Evolutionary conservation across 2,797 vertebrate genomes (phyloP), one percentile per base, ranked within the genome.

Genomic region (Pelobates cultripes): DNA sequence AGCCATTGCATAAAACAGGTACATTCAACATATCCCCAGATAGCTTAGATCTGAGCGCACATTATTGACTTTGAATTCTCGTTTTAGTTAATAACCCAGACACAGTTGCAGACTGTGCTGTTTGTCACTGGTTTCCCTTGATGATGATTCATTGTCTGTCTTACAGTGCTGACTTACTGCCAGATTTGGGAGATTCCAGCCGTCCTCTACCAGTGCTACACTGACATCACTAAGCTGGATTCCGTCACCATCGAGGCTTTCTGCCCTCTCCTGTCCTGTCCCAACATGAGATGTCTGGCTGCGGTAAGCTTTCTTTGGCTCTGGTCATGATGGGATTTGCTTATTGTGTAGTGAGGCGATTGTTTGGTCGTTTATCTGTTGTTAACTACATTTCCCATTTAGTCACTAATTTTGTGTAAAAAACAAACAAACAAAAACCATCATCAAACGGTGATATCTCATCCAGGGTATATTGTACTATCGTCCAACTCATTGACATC

Each of bases 151-250:
- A 55, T 79, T 84, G 77, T 60, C 17, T 40, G 3, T 45, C 17
- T 10, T 7, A 7, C 17, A 99, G 98, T 99, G 60, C 87, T 99
- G 87, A 97, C 93, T 85, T 94, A 97, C 76, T 98, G 97, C 76
- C 96, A 99, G 88, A 94, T 97, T 3, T 95, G 95, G 88, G 89
- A 86, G 70, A 91, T 98, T 77, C 89, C 96, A 7, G 91, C 96
- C 0, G 88, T 95, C 12, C 88, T 96, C 55, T 98, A 98, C 85
- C 92, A 95, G 90, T 97, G 97, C 78, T 98, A 96, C 85, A 98
- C 94, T 3, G 97, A 99, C 69, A 90, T 95, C 85, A 91, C 93
- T 79, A 93, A 93, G 53, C 90, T 95, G 4, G 96, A 99, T 90
- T 94, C 95, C 0, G 78, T 96, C 68, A 95, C 96, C 4, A 89